A percentile compares a stretch with the other conserved stretches of the same genome.
These are phyloP conservation scores for Cataglyphis albicans DNA, from an alignment of 2,888 invertebrate species.

Conservation along the genomic window DNA sequence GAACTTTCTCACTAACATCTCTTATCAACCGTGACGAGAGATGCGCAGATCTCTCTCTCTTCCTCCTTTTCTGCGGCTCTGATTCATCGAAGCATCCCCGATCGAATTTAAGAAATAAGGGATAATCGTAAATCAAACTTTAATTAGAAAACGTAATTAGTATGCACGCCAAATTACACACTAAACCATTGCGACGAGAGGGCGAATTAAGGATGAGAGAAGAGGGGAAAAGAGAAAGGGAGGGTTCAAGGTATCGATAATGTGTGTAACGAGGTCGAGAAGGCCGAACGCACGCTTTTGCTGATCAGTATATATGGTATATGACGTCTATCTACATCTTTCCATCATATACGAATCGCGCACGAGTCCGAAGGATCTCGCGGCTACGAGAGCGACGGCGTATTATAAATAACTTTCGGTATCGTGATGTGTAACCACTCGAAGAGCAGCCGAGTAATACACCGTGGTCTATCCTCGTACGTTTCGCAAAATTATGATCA, in stretches of 20 bases:
- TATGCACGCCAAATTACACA: slow-evolving; percentile 48
- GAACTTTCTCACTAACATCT: slow-evolving; percentile 41
- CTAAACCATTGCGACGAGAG: slow-evolving; percentile 32
- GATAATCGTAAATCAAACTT: not conserved
- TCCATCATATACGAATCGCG: slow-evolving; percentile 77
- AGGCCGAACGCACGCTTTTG: slow-evolving; percentile 61
- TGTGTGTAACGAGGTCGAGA: slow-evolving; percentile 62
- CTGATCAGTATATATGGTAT: slow-evolving; percentile 67
- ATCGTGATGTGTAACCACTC: slow-evolving; percentile 73
- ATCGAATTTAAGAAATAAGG: slow-evolving; percentile 4
- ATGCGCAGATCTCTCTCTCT: not conserved
- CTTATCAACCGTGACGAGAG: not conserved
- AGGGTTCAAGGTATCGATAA: slow-evolving; percentile 53
- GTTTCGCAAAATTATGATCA: slow-evolving; percentile 61
- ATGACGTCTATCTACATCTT: slow-evolving; percentile 71
- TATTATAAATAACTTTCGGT: slow-evolving; percentile 81
- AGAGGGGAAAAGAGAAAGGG: slow-evolving; percentile 37
- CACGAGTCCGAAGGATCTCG: slow-evolving; percentile 70
- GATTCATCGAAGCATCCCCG: slow-evolving; percentile 6
- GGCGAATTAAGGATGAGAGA: slow-evolving; percentile 30
- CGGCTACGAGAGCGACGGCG: slow-evolving; percentile 68
- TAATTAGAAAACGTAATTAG: slow-evolving; percentile 42
- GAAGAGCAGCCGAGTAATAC: slow-evolving; percentile 52
- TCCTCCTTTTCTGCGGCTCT: not conserved
- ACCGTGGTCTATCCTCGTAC: slow-evolving; percentile 48